Percentiles rank a stretch among this genome's conserved stretches.
Conservation (phyloP, 2,113 vertebrate genomes). For the Ceyx melanurus region DNA sequence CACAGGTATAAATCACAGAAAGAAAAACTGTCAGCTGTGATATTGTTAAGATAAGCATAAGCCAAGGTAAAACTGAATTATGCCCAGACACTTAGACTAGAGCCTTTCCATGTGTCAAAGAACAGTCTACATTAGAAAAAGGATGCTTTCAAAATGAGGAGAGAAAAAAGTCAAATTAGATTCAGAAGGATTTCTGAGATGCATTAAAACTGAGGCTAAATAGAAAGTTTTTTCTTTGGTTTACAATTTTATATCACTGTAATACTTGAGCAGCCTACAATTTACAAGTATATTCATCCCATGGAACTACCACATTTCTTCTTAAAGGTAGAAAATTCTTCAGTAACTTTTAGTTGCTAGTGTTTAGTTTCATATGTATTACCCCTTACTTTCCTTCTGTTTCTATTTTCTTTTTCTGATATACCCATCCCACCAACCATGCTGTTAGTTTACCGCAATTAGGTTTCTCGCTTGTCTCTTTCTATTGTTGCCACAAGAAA, state of each 20-base stretch:
- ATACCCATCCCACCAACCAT: neutral
- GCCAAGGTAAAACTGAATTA: conserved; percentile 33
- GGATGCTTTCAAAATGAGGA: conserved; percentile 19
- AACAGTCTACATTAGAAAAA: conserved; percentile 14
- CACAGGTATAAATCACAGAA: conserved; percentile 32
- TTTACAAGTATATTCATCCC: neutral
- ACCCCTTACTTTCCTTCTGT: neutral
- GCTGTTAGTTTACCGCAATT: neutral
- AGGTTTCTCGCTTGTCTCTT: neutral
- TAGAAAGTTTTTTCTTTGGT: neutral
- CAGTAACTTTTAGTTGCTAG: neutral
- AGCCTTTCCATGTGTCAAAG: conserved; percentile 16
- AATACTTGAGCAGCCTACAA: neutral
- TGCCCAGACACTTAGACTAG: neutral
- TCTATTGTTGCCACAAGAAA: neutral
- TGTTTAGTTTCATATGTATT: neutral
- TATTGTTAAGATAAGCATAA: conserved; percentile 62
- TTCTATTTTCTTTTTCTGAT: neutral
- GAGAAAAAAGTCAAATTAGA: conserved; percentile 10
- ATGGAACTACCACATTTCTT: neutral
- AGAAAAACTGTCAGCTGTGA: conserved; percentile 59
- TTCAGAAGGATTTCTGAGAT: conserved; percentile 7
- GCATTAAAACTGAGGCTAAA: conserved; percentile 1
- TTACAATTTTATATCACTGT: neutral
- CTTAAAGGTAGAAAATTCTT: neutral